Conservation (phyloP, 2,888 invertebrate genomes). For the Sphaeridia pumilis region DNA sequence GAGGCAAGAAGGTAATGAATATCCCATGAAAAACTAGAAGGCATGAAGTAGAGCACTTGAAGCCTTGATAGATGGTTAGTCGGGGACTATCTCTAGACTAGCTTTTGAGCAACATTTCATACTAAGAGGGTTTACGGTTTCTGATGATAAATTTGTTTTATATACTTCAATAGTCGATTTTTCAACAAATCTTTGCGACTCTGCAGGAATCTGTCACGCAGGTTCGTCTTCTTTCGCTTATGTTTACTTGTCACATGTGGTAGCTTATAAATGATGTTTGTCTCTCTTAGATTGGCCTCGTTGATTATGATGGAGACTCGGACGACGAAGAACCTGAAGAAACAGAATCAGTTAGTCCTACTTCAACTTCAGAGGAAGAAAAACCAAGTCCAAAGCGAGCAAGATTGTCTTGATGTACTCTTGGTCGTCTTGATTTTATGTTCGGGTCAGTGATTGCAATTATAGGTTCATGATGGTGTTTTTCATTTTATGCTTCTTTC, state of each 20-base stretch:
- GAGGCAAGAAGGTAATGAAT: constrained; percentile 20
- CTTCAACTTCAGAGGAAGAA: constrained; percentile 38
- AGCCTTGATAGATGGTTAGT: too few species aligned
- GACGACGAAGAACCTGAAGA: constrained; percentile 52
- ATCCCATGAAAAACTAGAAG: too few species aligned
- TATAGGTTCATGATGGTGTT: too few species aligned
- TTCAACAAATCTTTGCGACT: constrained; percentile 37
- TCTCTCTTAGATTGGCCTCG: constrained; percentile 59
- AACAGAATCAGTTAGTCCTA: constrained; percentile 18
- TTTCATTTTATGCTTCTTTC: too few species aligned
- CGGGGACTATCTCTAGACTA: too few species aligned
- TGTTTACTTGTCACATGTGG: constrained; percentile 8
- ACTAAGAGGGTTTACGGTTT: constrained; percentile 6
- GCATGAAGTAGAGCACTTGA: too few species aligned
- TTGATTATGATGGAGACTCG: constrained; percentile 95
- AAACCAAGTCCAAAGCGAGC: constrained; percentile 58
- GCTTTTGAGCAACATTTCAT: too few species aligned
- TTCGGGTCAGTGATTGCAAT: too few species aligned
- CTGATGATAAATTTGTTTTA: constrained; percentile 14
- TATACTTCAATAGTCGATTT: constrained; percentile 35
- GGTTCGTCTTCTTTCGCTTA: constrained; percentile 31
- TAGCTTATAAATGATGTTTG: constrained; percentile 9
- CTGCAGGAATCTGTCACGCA: constrained; percentile 36
- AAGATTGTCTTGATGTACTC: constrained; percentile 64
- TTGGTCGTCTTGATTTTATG: too few species aligned